phyloP scores from a whole-genome alignment of 1,140 invertebrate species.

The Dinothrombium tinctorium region DNA sequence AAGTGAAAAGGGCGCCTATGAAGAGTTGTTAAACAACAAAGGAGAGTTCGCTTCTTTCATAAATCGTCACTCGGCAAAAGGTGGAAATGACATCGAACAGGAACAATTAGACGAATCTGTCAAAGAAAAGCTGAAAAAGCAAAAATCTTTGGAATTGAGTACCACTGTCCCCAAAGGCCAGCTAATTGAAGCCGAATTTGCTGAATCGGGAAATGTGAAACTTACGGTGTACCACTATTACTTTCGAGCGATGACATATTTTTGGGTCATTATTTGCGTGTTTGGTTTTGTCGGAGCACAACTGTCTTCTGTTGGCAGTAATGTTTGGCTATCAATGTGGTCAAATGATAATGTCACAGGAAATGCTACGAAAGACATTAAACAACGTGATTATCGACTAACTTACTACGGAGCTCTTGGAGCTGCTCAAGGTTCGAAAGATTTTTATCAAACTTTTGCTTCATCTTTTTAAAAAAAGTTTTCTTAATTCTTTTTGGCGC shows the following conservation, averaged over 20 bases:
- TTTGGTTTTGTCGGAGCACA: constrained; percentile 13
- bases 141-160: not conserved
- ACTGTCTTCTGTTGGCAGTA: constrained; percentile 26
- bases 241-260: not conserved
- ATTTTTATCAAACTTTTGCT: not conserved
- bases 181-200: constrained; percentile 49
- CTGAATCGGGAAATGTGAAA: constrained; percentile 8
- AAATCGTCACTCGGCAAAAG: constrained; percentile 34
- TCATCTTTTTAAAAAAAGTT: not conserved
- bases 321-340: constrained; percentile 22
- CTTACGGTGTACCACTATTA: constrained; percentile 3
- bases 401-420: not conserved
- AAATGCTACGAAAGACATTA: not conserved
- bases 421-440: not conserved
- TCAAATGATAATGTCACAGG: constrained; percentile 18
- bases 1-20: constrained; percentile 24
- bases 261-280: constrained; percentile 10
- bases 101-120: not conserved
- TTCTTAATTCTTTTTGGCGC: not conserved
- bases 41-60: constrained; percentile 26
- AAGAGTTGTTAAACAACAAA: constrained; percentile 20
- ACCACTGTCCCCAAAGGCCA: constrained; percentile 22
- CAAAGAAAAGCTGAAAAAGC: not conserved
- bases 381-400: not conserved
- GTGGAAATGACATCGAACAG: constrained; percentile 13